Evolutionary conservation across 2,113 vertebrate species (phyloP).

Genomic region (Accipiter virgatus): DNA sequence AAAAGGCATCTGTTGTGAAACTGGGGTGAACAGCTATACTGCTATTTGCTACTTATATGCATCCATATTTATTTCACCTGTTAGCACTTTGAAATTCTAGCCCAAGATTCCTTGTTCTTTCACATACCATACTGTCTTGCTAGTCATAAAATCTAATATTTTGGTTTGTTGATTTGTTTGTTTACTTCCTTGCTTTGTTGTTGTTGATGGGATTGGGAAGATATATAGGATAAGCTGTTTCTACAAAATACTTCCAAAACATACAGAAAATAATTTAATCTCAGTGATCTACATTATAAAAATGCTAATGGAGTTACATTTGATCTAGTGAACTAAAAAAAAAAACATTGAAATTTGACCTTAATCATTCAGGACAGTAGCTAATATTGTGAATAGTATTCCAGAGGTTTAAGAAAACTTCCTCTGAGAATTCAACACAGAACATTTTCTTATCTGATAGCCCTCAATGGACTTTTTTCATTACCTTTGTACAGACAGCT

Average conservation of each 20-base stretch:
- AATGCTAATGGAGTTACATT: background rate
- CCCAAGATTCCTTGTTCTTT: background rate
- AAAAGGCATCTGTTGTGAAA: background rate
- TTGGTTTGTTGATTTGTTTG: background rate
- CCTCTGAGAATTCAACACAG: background rate
- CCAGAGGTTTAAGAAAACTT: background rate
- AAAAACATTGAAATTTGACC: background rate
- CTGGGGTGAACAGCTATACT: background rate
- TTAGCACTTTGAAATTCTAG: background rate
- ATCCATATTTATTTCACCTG: background rate
- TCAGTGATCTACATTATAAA: background rate
- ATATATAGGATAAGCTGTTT: background rate
- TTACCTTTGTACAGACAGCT: background rate
- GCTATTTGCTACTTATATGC: background rate
- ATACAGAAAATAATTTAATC: background rate
- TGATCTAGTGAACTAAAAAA: background rate
- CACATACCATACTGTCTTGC: background rate
- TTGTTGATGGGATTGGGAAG: background rate
- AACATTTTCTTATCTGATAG: background rate
- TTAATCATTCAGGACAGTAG: conserved; percentile 10
- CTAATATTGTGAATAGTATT: background rate
- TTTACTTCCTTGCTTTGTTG: background rate
- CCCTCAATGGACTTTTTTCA: background rate
- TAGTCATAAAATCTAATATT: background rate
- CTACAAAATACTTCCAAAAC: background rate